Percentiles rank a stretch among this genome's conserved stretches.
phyloP scores from a whole-genome alignment of 2,113 vertebrate species.

The Lepus europaeus region DNA sequence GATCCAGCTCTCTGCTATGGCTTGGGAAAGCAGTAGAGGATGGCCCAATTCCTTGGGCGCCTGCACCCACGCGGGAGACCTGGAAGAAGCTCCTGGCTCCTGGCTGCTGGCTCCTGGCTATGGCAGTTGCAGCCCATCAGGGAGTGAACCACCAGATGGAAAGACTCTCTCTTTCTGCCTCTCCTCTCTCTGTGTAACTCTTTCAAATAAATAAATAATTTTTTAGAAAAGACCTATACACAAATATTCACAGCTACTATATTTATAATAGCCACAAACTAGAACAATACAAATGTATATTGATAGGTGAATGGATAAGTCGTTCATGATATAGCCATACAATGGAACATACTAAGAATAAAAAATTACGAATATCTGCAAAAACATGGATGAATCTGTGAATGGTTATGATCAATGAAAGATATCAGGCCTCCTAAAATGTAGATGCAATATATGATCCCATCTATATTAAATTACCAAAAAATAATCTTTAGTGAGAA shows the following conservation, averaged over 20 bases:
- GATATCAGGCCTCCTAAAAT: not conserved
- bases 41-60: no score
- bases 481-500: not conserved
- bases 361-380: not conserved
- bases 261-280: not conserved
- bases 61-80: no score
- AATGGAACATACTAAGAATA: not conserved
- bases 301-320: not conserved
- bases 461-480: not conserved
- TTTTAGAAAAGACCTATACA: not conserved
- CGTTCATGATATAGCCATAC: not conserved
- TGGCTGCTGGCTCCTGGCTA: no score
- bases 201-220: no score
- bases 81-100: no score
- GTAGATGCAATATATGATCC: not conserved
- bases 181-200: no score
- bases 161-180: no score
- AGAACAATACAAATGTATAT: not conserved
- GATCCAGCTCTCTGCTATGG: no score
- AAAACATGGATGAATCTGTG: slow-evolving; percentile 6
- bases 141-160: no score
- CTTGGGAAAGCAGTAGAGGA: no score
- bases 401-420: not conserved
- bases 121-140: no score
- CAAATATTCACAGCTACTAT: not conserved